Percentiles rank a stretch among this genome's conserved stretches.
Evolutionary conservation across 2,888 invertebrate species (phyloP).

Genomic region (Salpingus planirostris): DNA sequence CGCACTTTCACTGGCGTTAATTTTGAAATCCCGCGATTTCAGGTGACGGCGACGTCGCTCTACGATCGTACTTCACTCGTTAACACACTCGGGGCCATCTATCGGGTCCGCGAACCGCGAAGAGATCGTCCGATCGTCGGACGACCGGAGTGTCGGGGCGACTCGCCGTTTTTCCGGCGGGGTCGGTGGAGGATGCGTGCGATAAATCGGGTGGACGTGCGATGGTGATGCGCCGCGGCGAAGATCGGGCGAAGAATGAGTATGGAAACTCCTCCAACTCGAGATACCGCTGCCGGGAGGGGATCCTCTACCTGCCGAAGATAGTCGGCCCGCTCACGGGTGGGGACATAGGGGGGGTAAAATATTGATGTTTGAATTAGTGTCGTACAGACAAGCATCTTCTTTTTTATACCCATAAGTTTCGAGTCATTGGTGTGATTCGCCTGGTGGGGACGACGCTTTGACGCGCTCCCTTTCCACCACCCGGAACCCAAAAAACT

Average conservation of each 20-base stretch:
- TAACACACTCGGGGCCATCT: no score
- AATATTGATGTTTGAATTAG: constrained; percentile 41
- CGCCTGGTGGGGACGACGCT: constrained; percentile 26
- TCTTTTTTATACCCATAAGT: constrained; percentile 34
- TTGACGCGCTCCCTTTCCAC: no score
- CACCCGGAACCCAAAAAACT: no score
- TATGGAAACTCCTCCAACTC: constrained; percentile 36
- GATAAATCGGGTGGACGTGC: no score
- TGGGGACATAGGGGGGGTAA: constrained; percentile 33
- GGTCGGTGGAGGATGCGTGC: no score
- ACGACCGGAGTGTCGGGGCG: no score
- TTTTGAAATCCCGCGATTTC: constrained; percentile 30
- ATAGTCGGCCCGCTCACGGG: constrained; percentile 23
- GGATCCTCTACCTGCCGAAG: constrained; percentile 37
- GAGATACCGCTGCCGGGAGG: constrained; percentile 31
- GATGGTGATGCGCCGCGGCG: constrained; percentile 16
- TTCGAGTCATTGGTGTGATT: constrained; percentile 36
- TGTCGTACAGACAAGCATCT: constrained; percentile 36
- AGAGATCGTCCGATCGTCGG: no score
- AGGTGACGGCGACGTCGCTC: no score
- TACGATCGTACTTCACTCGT: no score
- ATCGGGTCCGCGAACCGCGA: no score
- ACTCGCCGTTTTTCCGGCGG: no score
- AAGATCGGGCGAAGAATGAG: constrained; percentile 36
- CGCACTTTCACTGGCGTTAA: constrained; percentile 36